A percentile compares a stretch with the other conserved stretches of the same genome.
Conservation (phyloP, 2,888 invertebrate genomes). For the Scaptomyza cyrtandrae region DNA sequence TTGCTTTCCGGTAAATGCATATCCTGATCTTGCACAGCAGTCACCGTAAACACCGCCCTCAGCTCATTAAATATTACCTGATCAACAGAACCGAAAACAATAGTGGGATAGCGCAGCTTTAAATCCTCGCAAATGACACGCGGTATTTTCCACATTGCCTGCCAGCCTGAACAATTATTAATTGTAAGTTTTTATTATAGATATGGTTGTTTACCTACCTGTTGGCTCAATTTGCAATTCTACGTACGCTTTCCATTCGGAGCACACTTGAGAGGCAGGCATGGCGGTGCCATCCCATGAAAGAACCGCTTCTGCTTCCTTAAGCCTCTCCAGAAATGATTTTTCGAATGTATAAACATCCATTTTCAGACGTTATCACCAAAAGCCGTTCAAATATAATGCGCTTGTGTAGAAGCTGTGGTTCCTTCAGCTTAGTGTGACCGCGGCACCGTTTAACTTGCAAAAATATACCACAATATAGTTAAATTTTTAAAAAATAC, state of each 20-base stretch:
- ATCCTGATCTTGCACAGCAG: conserved; percentile 87
- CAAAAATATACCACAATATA: too few species aligned
- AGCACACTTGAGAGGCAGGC: conserved; percentile 85
- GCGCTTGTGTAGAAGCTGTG: conserved; percentile 32
- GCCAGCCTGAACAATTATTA: conserved; percentile 85
- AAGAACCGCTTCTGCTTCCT: conserved; percentile 86
- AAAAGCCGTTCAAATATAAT: conserved; percentile 55
- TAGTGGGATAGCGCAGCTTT: conserved; percentile 86
- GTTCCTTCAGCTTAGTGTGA: conserved; percentile 4
- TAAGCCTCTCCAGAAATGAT: conserved; percentile 86
- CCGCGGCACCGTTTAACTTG: background rate
- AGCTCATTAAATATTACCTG: conserved; percentile 85
- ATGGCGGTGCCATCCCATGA: conserved; percentile 83
- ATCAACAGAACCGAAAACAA: conserved; percentile 86
- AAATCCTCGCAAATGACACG: conserved; percentile 86
- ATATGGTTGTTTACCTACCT: conserved; percentile 68
- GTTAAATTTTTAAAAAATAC: too few species aligned
- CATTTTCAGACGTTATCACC: conserved; percentile 82
- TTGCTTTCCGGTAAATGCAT: conserved; percentile 86
- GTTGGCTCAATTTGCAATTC: conserved; percentile 86
- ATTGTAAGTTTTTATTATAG: too few species aligned
- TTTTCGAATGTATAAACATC: conserved; percentile 87
- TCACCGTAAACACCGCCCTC: conserved; percentile 85
- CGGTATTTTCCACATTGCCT: conserved; percentile 88
- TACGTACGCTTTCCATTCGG: conserved; percentile 86